These are phyloP conservation scores for Exocentrus adspersus DNA, from an alignment of 2,888 invertebrate species.

Conservation along the genomic window DNA sequence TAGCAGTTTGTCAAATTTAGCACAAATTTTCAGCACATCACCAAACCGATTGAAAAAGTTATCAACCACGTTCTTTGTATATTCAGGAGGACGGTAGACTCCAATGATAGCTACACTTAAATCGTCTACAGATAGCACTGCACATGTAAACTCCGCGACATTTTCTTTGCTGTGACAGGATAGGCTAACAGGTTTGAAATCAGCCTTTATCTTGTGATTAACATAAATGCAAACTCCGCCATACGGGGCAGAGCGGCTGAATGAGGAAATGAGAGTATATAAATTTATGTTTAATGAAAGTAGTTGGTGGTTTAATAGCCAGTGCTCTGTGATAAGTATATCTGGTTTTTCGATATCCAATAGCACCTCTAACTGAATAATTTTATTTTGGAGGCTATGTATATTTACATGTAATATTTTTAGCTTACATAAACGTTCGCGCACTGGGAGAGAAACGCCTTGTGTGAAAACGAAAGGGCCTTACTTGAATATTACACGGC, in stretches of 20 bases:
- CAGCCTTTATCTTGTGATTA: not conserved
- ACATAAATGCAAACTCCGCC: not conserved
- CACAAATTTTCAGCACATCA: not conserved
- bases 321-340: not conserved
- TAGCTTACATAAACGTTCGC: no score
- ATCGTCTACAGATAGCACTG: no score
- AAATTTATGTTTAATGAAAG: no score
- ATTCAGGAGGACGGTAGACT: not conserved
- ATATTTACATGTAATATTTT: no score
- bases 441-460: no score
- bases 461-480: conserved; percentile 1
- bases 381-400: not conserved
- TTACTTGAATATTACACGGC: not conserved
- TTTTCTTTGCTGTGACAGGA: no score
- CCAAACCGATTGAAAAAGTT: not conserved
- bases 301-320: no score
- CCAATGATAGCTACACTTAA: not conserved
- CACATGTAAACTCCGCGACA: no score
- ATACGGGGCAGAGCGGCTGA: no score
- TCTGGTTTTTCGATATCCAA: not conserved
- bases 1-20: not conserved
- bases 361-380: not conserved
- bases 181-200: not conserved
- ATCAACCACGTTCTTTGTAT: not conserved
- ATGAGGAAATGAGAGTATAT: no score